Percentiles rank a stretch among this genome's conserved stretches.
phyloP scores from a whole-genome alignment of 2,797 vertebrate species.

The Anniella stebbinsi region DNA sequence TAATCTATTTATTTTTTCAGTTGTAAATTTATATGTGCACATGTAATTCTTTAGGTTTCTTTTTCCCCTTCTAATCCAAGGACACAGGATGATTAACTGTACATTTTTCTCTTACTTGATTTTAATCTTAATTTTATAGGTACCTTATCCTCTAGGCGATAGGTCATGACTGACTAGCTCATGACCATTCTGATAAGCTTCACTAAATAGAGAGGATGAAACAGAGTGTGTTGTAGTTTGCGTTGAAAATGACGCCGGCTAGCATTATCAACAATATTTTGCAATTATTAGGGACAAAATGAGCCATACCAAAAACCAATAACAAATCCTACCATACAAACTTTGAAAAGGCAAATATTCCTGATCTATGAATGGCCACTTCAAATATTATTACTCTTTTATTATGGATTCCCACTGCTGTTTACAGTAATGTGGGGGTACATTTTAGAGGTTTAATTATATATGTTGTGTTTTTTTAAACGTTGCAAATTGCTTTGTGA shows the following conservation, averaged over 20 bases:
- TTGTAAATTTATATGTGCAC: background rate
- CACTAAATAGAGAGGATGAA: background rate
- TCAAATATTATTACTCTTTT: background rate
- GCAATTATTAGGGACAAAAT: background rate
- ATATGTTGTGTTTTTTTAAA: background rate
- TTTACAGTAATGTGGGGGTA: background rate
- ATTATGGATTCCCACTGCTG: background rate
- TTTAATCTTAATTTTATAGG: background rate
- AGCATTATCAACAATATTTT: no score
- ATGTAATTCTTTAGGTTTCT: background rate
- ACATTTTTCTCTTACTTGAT: background rate
- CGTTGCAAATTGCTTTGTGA: background rate
- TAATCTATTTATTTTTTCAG: no score
- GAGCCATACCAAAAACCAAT: background rate
- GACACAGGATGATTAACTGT: background rate
- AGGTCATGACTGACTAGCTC: background rate
- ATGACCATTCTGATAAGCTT: background rate
- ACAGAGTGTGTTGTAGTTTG: background rate
- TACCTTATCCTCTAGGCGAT: background rate
- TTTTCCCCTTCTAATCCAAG: background rate
- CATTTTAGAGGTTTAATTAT: background rate
- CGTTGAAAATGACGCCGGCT: no score
- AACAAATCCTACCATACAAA: background rate
- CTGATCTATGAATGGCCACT: background rate
- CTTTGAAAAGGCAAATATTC: background rate